Evolutionary conservation across 1,140 invertebrate genomes (phyloP), one percentile per base, ranked within the genome.

Genomic region (Drosophila watanabei): DNA sequence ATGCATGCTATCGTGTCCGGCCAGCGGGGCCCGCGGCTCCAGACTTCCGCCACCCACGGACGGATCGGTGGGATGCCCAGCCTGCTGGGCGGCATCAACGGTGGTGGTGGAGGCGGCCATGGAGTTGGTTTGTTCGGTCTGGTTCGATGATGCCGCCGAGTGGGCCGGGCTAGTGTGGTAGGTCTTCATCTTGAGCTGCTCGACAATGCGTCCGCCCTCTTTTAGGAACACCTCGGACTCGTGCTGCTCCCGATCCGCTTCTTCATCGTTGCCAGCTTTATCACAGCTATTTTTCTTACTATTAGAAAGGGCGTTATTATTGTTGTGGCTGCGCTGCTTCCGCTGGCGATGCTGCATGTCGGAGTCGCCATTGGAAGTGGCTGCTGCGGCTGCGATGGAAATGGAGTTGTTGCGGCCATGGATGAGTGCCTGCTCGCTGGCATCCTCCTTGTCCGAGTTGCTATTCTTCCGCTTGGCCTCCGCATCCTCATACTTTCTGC

Each of bases 271-370:
- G 54, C 78, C 76, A 84, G 75, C 71, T 79, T 84, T 92, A 87
- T 92, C 87, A 88, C 86, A 90, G 86, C 75, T 85, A 64, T 82
- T 73, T 84, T 79, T 79, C 79, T 86, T 86, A 86, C 33, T 54
- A 75, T 52, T 86, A 79, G 61, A 82, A 35, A 70, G 80, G 63
- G 54, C 65, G 45, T 88, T 92, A 58, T 92, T 92, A 66, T 91
- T 82, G 43, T 78, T 73, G 65, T 72, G 77, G 62, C 45, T 66
- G 35, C 79, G 79, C 61, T 82, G 88, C 57, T 92, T 92, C 11
- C 92, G 89, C 61, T 92, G 92, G 39, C 92, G 92, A 61, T 93
- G 92, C 59, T 92, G 89, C 92, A 92, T 93, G 54, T 92, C 90
- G 33, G 89, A 64, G 49, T 73, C 69, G 20, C 63, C 80, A 37